Evolutionary conservation across 2,113 vertebrate species (phyloP).

Genomic region (Dendrocopos noguchii): DNA sequence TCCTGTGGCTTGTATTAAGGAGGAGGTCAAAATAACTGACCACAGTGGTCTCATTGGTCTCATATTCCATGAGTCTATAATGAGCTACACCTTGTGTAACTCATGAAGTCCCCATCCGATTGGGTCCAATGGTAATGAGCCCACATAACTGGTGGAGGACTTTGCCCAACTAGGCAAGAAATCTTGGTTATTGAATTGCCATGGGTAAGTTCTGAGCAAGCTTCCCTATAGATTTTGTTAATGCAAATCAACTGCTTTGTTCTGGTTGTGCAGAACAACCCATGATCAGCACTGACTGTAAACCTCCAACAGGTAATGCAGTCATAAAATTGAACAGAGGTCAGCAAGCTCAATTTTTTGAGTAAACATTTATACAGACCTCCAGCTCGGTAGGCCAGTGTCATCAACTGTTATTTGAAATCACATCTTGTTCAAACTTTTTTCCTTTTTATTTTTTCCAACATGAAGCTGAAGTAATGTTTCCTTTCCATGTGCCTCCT

Average conservation of each 20-base stretch:
- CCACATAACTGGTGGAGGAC: not conserved
- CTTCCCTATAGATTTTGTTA: not conserved
- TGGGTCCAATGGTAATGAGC: not conserved
- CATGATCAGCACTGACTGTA: rapidly evolving
- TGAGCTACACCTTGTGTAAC: not conserved
- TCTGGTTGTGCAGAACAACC: not conserved
- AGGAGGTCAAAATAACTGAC: not conserved
- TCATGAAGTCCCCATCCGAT: not conserved
- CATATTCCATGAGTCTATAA: not conserved
- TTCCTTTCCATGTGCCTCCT: not conserved
- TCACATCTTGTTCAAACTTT: not conserved
- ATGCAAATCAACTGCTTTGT: not conserved
- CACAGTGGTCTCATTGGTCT: not conserved
- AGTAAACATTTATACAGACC: not conserved
- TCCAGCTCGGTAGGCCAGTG: not conserved
- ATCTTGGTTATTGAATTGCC: not conserved
- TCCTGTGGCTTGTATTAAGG: not conserved
- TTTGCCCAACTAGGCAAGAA: not conserved
- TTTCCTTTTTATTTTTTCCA: not conserved
- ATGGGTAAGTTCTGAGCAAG: not conserved
- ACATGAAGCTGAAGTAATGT: not conserved
- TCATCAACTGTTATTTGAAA: not conserved
- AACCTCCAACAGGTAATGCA: rapidly evolving
- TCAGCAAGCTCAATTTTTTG: not conserved
- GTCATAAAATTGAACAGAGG: not conserved